Evolutionary conservation across 2,888 invertebrate species (phyloP), one percentile per base, ranked within the genome.

Genomic region (Steinernema scapterisci): DNA sequence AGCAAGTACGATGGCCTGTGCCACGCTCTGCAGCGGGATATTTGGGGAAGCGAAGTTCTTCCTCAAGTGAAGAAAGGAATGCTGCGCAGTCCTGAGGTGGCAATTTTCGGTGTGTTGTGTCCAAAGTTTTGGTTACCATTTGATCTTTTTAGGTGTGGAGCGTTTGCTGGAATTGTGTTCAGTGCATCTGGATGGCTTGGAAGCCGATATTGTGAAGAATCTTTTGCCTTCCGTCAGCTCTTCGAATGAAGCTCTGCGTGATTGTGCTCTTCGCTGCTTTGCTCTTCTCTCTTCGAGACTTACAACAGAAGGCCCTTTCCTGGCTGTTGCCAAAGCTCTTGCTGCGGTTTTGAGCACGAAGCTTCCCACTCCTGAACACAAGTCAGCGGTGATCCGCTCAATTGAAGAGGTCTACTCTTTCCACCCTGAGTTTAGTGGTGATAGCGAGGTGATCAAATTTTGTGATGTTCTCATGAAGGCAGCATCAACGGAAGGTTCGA

Each of bases 21-120:
- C 21, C 23, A 52, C 23, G 19, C 52, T 19, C 52, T 52, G 11
- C 5, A 52, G 2, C 52, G 19, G 2, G 23, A n/a, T 3, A n/a
- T 23, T 52, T 23, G 19, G 52, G 21, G 23, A 23, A 52, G 23
- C 2, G 52, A 52, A 1, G 21, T 52, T n/a, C 19, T 95, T 77
- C 95, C 96, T 0, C 92, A 94, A 0, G 89, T 95, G 73, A 94
- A 95, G 88, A 95, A 95, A 88, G 92, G 94, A 23, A 93, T 97
- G 92, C 90, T 97, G 38, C 90, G 97, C 72, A 95, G 94, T 89
- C 96, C 97, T 0, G 97, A 97, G 90, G 92, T 94, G 73, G 93
- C 94, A 78, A 90, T 95, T 31, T 82, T 85, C 80, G 86, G 89
- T 89, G 5, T 6, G 72, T 75, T 38, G 54, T 43, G 46, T 43